A percentile compares a stretch with the other conserved stretches of the same genome.
Evolutionary conservation across 2,113 vertebrate genomes (phyloP).

Genomic region (Labeo rohita): DNA sequence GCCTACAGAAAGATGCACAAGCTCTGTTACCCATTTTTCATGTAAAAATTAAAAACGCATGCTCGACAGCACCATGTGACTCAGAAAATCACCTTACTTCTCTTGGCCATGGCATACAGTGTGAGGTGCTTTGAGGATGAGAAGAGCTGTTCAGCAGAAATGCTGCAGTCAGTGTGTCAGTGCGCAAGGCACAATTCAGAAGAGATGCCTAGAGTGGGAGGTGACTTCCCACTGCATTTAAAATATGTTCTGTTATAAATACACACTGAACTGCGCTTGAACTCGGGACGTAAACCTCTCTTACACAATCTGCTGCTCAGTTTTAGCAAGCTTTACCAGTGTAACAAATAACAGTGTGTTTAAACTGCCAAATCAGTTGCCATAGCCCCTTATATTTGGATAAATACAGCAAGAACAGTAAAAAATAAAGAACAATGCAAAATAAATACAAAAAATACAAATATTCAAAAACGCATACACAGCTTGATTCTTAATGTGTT

Average conservation of each 20-base stretch:
- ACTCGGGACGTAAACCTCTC: not conserved
- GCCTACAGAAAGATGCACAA: not conserved
- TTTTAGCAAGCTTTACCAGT: not conserved
- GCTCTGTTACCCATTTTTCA: not conserved
- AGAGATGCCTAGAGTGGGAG: constrained; percentile 25
- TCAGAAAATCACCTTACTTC: not conserved
- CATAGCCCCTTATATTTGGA: not conserved
- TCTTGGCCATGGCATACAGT: not conserved
- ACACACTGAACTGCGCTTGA: constrained; percentile 41
- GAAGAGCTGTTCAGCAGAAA: constrained; percentile 22
- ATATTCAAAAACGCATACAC: not conserved
- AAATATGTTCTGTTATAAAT: constrained; percentile 35
- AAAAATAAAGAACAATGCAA: not conserved
- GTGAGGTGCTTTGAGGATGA: constrained; percentile 26
- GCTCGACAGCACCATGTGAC: not conserved
- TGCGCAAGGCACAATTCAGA: constrained; percentile 27
- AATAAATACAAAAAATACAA: not conserved
- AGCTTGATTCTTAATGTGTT: no score
- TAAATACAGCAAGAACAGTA: not conserved
- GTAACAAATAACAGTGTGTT: not conserved
- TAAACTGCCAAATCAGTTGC: not conserved
- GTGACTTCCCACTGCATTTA: constrained; percentile 30
- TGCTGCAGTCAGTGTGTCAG: constrained; percentile 50
- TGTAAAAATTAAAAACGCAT: not conserved
- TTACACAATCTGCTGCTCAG: constrained; percentile 8